Percentiles rank a stretch among this genome's conserved stretches.
Conservation (phyloP, 2,797 vertebrate genomes). For the Sebastes itinus region DNA sequence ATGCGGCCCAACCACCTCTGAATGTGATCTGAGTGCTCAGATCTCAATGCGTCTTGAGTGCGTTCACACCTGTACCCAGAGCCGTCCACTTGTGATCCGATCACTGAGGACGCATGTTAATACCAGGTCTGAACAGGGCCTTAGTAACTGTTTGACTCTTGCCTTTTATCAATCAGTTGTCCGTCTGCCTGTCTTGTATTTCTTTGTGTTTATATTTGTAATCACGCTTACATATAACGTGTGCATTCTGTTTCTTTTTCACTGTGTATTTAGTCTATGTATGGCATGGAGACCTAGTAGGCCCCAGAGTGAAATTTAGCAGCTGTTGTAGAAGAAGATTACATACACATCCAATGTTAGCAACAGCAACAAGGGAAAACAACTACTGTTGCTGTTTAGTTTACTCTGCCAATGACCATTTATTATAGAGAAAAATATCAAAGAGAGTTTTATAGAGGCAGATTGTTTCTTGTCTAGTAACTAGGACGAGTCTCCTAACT, state of each 20-base stretch:
- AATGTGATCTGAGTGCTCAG: too few relatives aligned
- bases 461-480: not conserved
- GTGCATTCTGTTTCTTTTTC: not conserved
- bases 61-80: too few relatives aligned
- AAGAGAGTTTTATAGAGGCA: not conserved
- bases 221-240: not conserved
- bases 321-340: slow-evolving; percentile 29
- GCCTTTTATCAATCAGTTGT: not conserved
- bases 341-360: slow-evolving; percentile 11
- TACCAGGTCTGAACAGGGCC: too few relatives aligned
- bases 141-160: not conserved
- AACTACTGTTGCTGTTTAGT: slow-evolving; percentile 4
- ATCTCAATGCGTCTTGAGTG: too few relatives aligned
- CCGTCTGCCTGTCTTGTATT: not conserved
- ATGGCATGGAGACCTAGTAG: not conserved
- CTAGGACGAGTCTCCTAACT: not conserved
- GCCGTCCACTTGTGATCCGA: too few relatives aligned
- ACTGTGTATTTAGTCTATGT: not conserved
- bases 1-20: too few relatives aligned
- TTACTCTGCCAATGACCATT: slow-evolving; percentile 4
- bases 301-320: slow-evolving; percentile 10
- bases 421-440: not conserved
- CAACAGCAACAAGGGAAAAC: slow-evolving; percentile 19
- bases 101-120: too few relatives aligned
- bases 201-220: not conserved